These are phyloP conservation scores for Lordiphosa mommai DNA, from an alignment of 1,140 invertebrate species.

Conservation along the genomic window DNA sequence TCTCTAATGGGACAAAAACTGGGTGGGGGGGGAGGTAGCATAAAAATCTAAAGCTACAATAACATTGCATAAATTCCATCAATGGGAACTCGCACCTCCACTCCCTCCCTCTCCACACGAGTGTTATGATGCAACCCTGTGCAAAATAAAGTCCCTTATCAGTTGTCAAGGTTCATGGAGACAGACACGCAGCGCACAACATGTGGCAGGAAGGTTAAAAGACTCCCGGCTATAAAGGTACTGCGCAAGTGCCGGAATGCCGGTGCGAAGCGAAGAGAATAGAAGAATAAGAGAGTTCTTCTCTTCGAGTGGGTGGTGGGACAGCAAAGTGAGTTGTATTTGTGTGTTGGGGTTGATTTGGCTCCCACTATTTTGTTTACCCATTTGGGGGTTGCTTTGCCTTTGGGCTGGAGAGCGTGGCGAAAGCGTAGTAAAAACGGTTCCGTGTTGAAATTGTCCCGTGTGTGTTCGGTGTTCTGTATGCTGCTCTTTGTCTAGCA, in stretches of 20 bases:
- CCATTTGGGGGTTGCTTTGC: constrained; percentile 49
- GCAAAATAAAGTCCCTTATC: constrained; percentile 64
- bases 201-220: constrained; percentile 71
- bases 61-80: constrained; percentile 63
- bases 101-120: not conserved
- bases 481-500: constrained; percentile 37
- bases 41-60: constrained; percentile 39
- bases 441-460: constrained; percentile 60
- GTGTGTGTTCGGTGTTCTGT: constrained; percentile 1
- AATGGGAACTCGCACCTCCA: constrained; percentile 30
- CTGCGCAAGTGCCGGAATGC: constrained; percentile 59
- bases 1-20: constrained; percentile 6
- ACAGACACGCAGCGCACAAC: constrained; percentile 52
- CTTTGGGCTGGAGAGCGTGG: constrained; percentile 33
- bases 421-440: constrained; percentile 41
- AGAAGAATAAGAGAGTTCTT: constrained; percentile 9
- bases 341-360: constrained; percentile 60
- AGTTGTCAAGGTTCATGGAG: constrained; percentile 69
- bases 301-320: constrained; percentile 15
- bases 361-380: constrained; percentile 33
- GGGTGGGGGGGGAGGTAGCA: not conserved
- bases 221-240: constrained; percentile 30
- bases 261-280: constrained; percentile 26
- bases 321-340: constrained; percentile 19
- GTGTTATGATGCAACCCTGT: constrained; percentile 54